These are phyloP conservation scores for Drosophila pseudotalamancana DNA, from an alignment of 2,888 invertebrate genomes.

Conservation along the genomic window DNA sequence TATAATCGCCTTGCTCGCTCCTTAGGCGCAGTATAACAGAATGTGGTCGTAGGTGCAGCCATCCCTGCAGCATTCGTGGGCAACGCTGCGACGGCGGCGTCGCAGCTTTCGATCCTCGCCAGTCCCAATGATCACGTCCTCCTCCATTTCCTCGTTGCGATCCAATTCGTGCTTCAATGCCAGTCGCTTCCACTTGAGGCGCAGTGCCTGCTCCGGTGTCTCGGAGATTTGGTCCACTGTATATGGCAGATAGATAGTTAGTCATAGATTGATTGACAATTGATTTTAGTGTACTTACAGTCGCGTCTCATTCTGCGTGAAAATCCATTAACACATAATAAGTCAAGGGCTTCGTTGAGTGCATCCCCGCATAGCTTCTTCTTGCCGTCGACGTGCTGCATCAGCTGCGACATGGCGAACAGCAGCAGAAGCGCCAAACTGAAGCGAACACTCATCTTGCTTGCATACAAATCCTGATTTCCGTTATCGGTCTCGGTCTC, in stretches of 20 bases:
- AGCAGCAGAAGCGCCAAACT: conserved; percentile 57
- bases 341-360: conserved; percentile 63
- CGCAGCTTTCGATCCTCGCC: conserved; percentile 25
- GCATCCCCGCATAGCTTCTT: conserved; percentile 66
- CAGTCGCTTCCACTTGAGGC: conserved; percentile 37
- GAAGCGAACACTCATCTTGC: conserved; percentile 58
- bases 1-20: conserved; percentile 3
- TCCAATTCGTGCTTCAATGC: conserved; percentile 38
- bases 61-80: conserved; percentile 64
- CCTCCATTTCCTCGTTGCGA: not conserved
- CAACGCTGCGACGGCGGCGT: conserved; percentile 61
- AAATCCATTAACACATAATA: conserved; percentile 70
- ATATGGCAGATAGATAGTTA: too few species aligned
- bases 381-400: conserved; percentile 52
- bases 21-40: conserved; percentile 60
- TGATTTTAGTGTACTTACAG: conserved; percentile 55
- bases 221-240: conserved; percentile 34
- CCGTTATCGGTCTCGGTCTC: not conserved
- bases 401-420: conserved; percentile 48
- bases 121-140: conserved; percentile 2
- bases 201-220: conserved; percentile 29
- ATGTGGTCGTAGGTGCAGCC: conserved; percentile 72
- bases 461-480: conserved; percentile 19
- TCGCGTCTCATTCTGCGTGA: conserved; percentile 51
- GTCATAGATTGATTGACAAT: not conserved